Evolutionary conservation across 2,113 vertebrate genomes (phyloP).

Genomic region (human): GRCh38 chr2:98850501-98851000

Average conservation of each 20-base stretch:
- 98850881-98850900: not conserved
- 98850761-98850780: not conserved
- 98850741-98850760: not conserved
- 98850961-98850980: not conserved
- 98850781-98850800: not conserved
- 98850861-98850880: not conserved
- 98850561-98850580: not conserved
- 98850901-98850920: not conserved
- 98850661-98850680: not conserved
- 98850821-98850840: not conserved
- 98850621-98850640: not conserved
- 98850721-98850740: not conserved
- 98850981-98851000: not conserved
- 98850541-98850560: fast-evolving
- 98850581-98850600: not conserved
- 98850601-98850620: not conserved
- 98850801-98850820: not conserved
- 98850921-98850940: not conserved
- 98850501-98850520: not conserved
- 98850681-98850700: not conserved
- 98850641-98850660: not conserved
- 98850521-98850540: not conserved
- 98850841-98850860: not conserved
- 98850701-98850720: not conserved
- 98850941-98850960: not conserved